These are phyloP conservation scores for Erpornis zantholeuca DNA, from an alignment of 2,113 vertebrate genomes.

Conservation along the genomic window DNA sequence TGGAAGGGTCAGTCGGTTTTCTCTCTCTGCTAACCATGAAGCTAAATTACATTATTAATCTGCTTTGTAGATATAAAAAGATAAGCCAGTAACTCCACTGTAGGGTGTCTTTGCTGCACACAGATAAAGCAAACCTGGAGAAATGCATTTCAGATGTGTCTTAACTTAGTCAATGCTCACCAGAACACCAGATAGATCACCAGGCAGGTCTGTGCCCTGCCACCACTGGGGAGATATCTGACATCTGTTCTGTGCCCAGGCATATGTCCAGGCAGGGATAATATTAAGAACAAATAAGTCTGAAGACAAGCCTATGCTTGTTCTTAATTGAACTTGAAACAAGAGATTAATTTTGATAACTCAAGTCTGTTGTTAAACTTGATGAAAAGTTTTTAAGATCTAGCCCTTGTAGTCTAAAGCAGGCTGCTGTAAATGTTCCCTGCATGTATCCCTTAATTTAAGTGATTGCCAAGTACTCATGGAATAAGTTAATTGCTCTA, in stretches of 20 bases:
- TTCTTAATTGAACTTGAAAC: neutral
- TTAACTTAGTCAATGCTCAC: neutral
- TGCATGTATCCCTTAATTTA: neutral
- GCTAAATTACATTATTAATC: neutral
- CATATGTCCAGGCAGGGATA: neutral
- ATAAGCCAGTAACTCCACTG: neutral
- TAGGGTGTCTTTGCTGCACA: neutral
- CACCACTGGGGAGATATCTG: neutral
- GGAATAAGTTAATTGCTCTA: neutral
- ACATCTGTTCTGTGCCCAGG: neutral
- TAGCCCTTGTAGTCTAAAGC: neutral
- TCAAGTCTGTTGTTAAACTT: neutral
- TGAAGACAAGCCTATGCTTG: neutral
- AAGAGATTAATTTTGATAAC: neutral
- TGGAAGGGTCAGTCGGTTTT: neutral
- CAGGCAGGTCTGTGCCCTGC: rapidly evolving
- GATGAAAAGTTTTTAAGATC: neutral
- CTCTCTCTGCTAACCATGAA: neutral
- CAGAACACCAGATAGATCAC: rapidly evolving
- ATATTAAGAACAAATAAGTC: neutral
- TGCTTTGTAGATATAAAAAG: neutral
- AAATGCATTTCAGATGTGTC: neutral
- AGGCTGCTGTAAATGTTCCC: neutral
- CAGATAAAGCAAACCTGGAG: neutral
- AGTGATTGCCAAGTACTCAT: neutral